Evolutionary conservation across 2,113 vertebrate species (phyloP), one percentile per base, ranked within the genome.

Genomic region (Oncorhynchus gorbuscha): DNA sequence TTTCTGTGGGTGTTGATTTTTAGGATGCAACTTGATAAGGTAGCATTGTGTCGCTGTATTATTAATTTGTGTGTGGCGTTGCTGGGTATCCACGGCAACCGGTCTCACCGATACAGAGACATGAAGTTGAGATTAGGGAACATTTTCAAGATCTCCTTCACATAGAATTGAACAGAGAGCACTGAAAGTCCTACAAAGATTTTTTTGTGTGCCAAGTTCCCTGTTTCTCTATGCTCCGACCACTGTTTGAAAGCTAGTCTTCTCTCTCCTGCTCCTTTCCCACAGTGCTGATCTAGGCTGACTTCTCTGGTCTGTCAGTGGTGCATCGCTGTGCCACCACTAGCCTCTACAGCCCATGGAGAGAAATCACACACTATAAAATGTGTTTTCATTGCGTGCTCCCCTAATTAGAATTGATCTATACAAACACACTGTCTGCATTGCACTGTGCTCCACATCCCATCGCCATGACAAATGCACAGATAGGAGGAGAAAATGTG

Each of bases 391-490:
- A 66, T 32, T 71, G 49, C 22, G 14, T 64, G 70, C 73, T 24
- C 45, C 24, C 69, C 32, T 77, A 76, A 84, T 82, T 84, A 73
- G 69, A 82, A 82, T 67, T 28, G 77, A 82, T 79, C 64, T 48
- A 22, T 32, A 45, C 59, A 55, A 62, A 71, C 68, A 75, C 32
- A 26, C 20, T 49, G 66, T 74, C 77, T 70, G 13, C 8, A 20
- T 64, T 58, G 5, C 39, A 14, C 49, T 28, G 62, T 9, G 45
- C 59, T 69, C 45, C 24, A 30, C 1, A 28, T 68, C 24, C 30
- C 28, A 61, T 35, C 8, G 4, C 13, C 71, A 68, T 69, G 64
- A 68, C 13, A 32, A n/a, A 67, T 18, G 8, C 6, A 4, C 20
- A 39, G 51, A 39, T 30, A 59, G 22, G 14, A 69, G 3, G 12